phyloP scores from a whole-genome alignment of 2,113 vertebrate species.

The Pedetes capensis region DNA sequence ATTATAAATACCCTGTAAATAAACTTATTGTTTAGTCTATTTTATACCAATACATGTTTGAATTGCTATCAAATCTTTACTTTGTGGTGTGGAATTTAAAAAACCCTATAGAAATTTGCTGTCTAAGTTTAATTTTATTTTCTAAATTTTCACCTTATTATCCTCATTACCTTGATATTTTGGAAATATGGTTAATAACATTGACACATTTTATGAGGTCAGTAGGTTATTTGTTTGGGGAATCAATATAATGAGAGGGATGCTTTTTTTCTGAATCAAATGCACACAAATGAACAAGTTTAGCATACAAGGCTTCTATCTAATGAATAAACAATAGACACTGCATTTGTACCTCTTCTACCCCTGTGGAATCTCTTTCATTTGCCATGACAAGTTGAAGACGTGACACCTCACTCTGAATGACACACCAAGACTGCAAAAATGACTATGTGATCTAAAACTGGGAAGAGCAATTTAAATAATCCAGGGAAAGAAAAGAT shows the following conservation, averaged over 20 bases:
- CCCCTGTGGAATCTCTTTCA: neutral
- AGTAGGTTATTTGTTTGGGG: neutral
- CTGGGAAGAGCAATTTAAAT: neutral
- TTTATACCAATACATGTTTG: neutral
- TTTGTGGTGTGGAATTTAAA: neutral
- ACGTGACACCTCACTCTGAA: neutral
- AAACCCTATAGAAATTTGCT: neutral
- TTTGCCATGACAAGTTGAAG: neutral
- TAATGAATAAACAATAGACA: neutral
- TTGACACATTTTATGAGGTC: neutral
- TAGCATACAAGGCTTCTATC: neutral
- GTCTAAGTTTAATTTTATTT: neutral
- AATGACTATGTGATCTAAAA: neutral
- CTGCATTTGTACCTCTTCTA: fast-evolving
- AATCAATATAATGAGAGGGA: neutral
- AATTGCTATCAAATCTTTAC: neutral
- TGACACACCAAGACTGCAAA: neutral
- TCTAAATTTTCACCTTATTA: neutral
- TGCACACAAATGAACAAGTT: neutral
- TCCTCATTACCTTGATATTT: neutral
- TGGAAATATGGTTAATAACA: neutral
- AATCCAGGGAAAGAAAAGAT: neutral
- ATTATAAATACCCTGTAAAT: neutral
- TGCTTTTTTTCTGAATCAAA: neutral
- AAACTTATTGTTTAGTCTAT: neutral